Evolutionary conservation across 2,888 invertebrate species (phyloP).

Genomic region (Penaeus monodon): DNA sequence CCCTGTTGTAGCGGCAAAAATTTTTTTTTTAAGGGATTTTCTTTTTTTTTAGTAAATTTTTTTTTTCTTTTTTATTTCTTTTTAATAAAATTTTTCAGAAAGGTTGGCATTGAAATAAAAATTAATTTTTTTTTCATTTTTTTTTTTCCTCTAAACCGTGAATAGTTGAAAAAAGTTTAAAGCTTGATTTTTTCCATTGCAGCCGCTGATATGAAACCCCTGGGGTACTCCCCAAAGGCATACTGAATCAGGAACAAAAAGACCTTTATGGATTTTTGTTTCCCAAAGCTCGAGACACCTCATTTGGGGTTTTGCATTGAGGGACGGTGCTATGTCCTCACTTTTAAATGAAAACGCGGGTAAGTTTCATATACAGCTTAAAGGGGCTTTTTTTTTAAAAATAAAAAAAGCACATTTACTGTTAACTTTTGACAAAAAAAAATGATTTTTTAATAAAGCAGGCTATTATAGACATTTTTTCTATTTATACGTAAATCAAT

Average conservation of each 20-base stretch:
- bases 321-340: constrained; percentile 96
- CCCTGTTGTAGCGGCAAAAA: constrained; percentile 6
- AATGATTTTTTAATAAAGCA: no score
- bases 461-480: no score
- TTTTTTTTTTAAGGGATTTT: not conserved
- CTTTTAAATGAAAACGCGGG: constrained; percentile 97
- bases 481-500: no score
- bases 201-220: constrained; percentile 92
- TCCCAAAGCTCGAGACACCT: constrained; percentile 95
- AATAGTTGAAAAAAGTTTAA: not conserved
- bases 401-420: no score
- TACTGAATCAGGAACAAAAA: constrained; percentile 85
- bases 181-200: constrained; percentile 58
- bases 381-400: not conserved
- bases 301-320: constrained; percentile 97
- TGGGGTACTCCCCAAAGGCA: constrained; percentile 99
- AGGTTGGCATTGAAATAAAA: no score
- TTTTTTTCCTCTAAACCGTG: not conserved
- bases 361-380: constrained; percentile 70
- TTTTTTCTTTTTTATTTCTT: not conserved
- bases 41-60: not conserved
- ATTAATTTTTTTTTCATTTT: not conserved
- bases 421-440: no score
- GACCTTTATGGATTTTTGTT: constrained; percentile 91
- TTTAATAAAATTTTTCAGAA: no score